Base-by-base conservation (phyloP, 2,797 vertebrate species). In the Phrynocephalus guinanensis region DNA sequence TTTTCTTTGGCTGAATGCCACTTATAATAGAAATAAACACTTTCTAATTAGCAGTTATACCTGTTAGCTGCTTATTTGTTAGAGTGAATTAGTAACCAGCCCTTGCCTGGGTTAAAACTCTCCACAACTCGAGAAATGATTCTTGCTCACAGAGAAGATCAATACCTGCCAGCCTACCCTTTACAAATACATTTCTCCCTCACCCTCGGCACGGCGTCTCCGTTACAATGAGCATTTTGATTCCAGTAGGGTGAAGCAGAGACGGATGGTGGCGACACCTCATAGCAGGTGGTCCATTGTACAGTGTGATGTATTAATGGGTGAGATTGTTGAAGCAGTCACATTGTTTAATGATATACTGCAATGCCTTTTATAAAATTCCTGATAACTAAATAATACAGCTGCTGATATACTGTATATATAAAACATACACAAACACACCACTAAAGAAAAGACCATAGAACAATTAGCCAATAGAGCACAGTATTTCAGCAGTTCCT, bases 31-130 rank as follows among this genome's bases (percentile, higher is more conserved):
- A 86, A 96, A 89, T 94, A 95, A 94, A 92, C 83, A 89, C 92
- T 94, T 89, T 82, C 90, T 94, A 95, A 96, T 96, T 96, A 96
- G 86, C 79, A 84, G 86, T 92, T 92, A 15, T 90, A 91, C 88
- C 88, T 94, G 91, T 94, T 94, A 96, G 95, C 91, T 95, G 90
- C 89, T 92, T 92, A 94, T 92, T 94, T 94, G 93, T 93, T 92
- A 95, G 90, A 90, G 48, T 5, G 89, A 91, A 92, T 90, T 92
- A 93, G 94, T 93, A 94, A 93, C 89, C 88, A 85, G 90, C 83
- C 82, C 84, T 92, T 94, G 88, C 82, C 3, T 1, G 91, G 92
- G 84, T 85, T 78, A 1, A 87, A 84, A 87, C n/a, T 92, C 93
- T 93, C 33, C 22, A 7, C 94, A 81, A 52, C 71, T 80, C 80